A percentile compares a stretch with the other conserved stretches of the same genome.
phyloP scores from a whole-genome alignment of 1,140 invertebrate genomes.

The Limonius californicus region DNA sequence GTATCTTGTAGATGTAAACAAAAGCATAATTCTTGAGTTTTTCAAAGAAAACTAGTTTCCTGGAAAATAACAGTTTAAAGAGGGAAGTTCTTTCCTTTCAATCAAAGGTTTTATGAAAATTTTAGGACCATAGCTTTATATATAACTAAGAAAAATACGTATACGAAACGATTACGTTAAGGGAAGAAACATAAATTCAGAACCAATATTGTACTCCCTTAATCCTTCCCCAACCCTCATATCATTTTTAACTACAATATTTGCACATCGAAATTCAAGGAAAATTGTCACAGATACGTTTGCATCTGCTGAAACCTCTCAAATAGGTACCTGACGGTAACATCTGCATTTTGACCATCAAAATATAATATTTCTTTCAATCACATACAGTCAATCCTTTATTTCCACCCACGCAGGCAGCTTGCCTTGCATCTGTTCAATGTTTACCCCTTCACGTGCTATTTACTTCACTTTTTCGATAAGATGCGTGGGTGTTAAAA shows the following conservation, averaged over 20 bases:
- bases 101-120: too few species aligned
- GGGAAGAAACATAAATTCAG: not conserved
- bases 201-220: not conserved
- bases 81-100: too few species aligned
- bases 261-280: not conserved
- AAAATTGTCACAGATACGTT: not conserved
- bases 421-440: slow-evolving; percentile 21
- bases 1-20: too few species aligned
- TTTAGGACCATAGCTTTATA: too few species aligned
- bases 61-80: too few species aligned
- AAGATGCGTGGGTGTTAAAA: slow-evolving; percentile 7
- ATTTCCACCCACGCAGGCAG: slow-evolving; percentile 21
- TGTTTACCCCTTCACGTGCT: slow-evolving; percentile 10
- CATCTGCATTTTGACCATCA: slow-evolving; percentile 21
- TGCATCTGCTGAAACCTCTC: slow-evolving; percentile 2
- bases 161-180: too few species aligned
- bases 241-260: not conserved
- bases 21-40: too few species aligned
- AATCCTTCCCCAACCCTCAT: too few species aligned
- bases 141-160: too few species aligned
- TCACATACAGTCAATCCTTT: slow-evolving; percentile 22
- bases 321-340: slow-evolving; percentile 15
- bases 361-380: slow-evolving; percentile 24
- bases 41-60: not conserved
- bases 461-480: slow-evolving; percentile 10